phyloP scores from a whole-genome alignment of 2,113 vertebrate genomes.

The Cichladusa arquata region DNA sequence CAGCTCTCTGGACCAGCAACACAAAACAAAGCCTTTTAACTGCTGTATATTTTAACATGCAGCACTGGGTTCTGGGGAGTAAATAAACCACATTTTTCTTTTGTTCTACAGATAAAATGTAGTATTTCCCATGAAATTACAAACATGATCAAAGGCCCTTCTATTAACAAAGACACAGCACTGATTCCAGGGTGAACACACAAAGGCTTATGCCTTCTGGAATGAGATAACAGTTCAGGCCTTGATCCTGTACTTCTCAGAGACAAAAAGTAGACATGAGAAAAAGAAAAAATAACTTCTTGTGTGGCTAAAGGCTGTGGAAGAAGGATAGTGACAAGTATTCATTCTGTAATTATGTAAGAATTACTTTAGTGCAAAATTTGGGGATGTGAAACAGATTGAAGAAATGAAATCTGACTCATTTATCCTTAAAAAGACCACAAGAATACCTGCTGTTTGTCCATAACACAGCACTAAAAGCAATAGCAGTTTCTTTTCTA shows the following conservation, averaged over 20 bases:
- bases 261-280: neutral
- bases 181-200: neutral
- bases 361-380: neutral
- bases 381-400: neutral
- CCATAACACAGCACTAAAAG: neutral
- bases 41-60: neutral
- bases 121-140: neutral
- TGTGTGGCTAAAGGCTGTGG: neutral
- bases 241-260: neutral
- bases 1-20: neutral
- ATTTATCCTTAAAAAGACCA: neutral
- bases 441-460: neutral
- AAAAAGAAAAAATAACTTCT: neutral
- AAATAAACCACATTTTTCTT: neutral
- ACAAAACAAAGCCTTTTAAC: neutral
- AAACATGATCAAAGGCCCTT: neutral
- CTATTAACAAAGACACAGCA: neutral
- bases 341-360: neutral
- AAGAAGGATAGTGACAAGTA: neutral
- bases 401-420: neutral
- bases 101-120: neutral
- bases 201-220: neutral
- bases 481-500: neutral
- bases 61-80: neutral
- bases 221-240: neutral